Conservation (phyloP, 1,140 invertebrate genomes). For the Diachasma alloeum region DNA sequence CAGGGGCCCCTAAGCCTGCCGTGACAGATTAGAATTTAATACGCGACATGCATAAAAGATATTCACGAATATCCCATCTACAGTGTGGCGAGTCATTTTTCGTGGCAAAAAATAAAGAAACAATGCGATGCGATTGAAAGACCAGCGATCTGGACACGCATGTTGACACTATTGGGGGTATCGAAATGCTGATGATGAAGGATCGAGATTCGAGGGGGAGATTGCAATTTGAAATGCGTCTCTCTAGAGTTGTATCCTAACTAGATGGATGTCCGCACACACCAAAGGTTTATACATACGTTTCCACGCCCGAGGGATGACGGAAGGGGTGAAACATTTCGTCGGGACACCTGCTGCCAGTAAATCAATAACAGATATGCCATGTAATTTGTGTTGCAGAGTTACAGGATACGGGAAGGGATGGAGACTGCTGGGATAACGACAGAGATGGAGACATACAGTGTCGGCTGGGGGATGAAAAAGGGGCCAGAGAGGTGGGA, state of each 20-base stretch:
- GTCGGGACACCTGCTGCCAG: slow-evolving; percentile 43
- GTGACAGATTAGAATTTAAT: slow-evolving; percentile 25
- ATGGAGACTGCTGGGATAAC: not conserved
- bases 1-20: not conserved
- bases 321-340: slow-evolving; percentile 34
- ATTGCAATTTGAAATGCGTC: not conserved
- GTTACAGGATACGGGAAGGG: not conserved
- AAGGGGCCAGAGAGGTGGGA: not conserved
- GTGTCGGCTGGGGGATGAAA: not conserved
- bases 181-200: not conserved
- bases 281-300: not conserved
- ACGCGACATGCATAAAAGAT: slow-evolving; percentile 16
- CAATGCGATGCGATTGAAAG: too few relatives aligned
- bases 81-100: not conserved
- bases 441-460: not conserved
- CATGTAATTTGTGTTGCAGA: slow-evolving; percentile 27
- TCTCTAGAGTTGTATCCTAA: not conserved
- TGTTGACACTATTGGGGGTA: not conserved
- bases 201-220: not conserved
- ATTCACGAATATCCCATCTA: not conserved
- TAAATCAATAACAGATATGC: slow-evolving; percentile 51
- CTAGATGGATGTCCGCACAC: slow-evolving; percentile 11
- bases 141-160: not conserved
- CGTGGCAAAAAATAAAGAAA: too few relatives aligned
- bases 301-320: not conserved